Evolutionary conservation across 2,888 invertebrate genomes (phyloP).

Genomic region (Lathronympha strigana): DNA sequence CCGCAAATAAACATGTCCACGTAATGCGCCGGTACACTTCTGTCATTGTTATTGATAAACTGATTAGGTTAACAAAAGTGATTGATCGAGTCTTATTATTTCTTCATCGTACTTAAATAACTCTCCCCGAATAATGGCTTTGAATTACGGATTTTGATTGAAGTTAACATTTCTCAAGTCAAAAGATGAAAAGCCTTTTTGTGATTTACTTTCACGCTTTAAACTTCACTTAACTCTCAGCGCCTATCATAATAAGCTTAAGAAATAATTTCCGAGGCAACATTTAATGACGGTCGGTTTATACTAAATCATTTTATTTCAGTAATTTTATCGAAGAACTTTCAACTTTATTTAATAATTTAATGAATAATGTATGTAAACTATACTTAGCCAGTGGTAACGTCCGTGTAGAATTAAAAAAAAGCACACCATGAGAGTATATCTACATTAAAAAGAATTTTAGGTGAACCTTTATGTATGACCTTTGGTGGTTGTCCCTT

Average conservation of each 20-base stretch:
- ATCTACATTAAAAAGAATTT: no score
- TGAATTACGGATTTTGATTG: conserved; percentile 17
- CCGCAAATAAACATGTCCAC: conserved; percentile 77
- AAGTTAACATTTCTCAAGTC: conserved; percentile 13
- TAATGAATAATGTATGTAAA: no score
- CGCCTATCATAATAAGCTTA: conserved; percentile 15
- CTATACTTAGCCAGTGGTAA: no score
- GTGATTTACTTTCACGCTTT: conserved; percentile 8
- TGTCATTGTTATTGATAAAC: conserved; percentile 38
- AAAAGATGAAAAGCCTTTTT: conserved; percentile 13
- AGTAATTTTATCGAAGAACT: no score
- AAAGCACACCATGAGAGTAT: no score
- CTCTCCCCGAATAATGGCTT: conserved; percentile 6
- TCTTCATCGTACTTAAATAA: neutral
- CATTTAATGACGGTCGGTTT: neutral
- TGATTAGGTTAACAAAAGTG: conserved; percentile 13
- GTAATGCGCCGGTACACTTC: conserved; percentile 47
- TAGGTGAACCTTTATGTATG: no score
- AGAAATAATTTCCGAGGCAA: conserved; percentile 3
- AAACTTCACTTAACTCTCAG: conserved; percentile 16
- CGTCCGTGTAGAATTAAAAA: no score
- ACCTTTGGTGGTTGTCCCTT: no score
- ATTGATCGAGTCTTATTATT: neutral
- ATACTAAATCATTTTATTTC: no score
- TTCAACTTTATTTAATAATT: no score